phyloP scores from a whole-genome alignment of 1,140 invertebrate species.

The Ladona fulva region DNA sequence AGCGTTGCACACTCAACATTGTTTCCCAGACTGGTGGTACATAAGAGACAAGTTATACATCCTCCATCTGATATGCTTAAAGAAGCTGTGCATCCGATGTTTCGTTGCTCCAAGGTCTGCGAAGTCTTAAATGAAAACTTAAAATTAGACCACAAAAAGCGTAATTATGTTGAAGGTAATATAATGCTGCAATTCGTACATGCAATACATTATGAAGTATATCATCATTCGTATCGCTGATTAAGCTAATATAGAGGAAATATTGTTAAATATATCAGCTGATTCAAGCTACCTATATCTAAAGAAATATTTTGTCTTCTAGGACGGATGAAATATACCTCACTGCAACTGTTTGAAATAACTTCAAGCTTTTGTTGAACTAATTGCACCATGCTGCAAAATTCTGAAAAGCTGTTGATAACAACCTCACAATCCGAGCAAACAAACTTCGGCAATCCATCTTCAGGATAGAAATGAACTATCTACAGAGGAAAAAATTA shows the following conservation, averaged over 20 bases:
- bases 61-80: not conserved
- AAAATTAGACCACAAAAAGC: too few relatives aligned
- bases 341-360: not conserved
- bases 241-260: too few relatives aligned
- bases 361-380: slow-evolving; percentile 33
- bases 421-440: slow-evolving; percentile 36
- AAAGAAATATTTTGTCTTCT: too few relatives aligned
- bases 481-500: slow-evolving; percentile 27
- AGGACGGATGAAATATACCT: not conserved
- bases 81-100: slow-evolving; percentile 9
- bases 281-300: too few relatives aligned
- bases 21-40: not conserved
- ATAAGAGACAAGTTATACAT: not conserved
- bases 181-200: too few relatives aligned
- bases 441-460: slow-evolving; percentile 34
- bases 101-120: not conserved
- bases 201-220: too few relatives aligned
- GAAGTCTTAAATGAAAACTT: too few relatives aligned
- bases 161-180: too few relatives aligned
- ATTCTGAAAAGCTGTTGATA: slow-evolving; percentile 35
- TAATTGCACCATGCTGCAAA: slow-evolving; percentile 35
- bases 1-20: slow-evolving; percentile 20
- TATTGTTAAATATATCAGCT: too few relatives aligned
- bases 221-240: too few relatives aligned
- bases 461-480: slow-evolving; percentile 32